Evolutionary conservation across 1,140 invertebrate genomes (phyloP).

Genomic region (Chionoecetes opilio): DNA sequence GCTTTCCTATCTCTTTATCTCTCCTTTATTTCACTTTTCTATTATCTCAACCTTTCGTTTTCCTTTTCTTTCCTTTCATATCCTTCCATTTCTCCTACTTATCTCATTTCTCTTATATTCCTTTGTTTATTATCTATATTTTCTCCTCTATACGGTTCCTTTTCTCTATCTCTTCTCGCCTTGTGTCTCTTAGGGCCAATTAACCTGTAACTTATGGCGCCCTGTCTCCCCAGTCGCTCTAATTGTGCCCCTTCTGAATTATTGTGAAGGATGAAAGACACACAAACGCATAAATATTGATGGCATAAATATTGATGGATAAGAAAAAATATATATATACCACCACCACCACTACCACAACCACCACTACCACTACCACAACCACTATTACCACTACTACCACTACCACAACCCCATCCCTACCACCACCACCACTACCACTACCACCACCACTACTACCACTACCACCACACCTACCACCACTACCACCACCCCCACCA

Average conservation of each 20-base stretch:
- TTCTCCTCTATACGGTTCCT: no score
- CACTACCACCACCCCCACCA: no score
- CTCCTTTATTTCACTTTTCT: neutral
- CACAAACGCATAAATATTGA: conserved; percentile 24
- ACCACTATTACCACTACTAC: neutral
- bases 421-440: no score
- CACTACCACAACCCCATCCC: no score
- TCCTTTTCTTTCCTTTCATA: neutral
- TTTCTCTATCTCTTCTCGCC: neutral
- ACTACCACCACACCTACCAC: no score
- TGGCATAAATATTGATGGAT: conserved; percentile 31
- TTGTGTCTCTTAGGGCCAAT: neutral
- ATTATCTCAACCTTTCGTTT: neutral
- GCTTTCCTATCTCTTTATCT: neutral
- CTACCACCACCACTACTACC: no score
- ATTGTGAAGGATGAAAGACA: neutral
- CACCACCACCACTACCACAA: neutral
- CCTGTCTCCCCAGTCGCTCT: neutral
- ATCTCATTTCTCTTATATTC: neutral
- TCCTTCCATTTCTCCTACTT: neutral
- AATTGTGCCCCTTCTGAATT: neutral
- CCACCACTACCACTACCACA: neutral
- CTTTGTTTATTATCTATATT: neutral
- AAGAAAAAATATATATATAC: neutral
- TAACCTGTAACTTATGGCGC: neutral